Conservation (phyloP, 2,797 vertebrate genomes). For the Microctenopoma stevenorrisi region DNA sequence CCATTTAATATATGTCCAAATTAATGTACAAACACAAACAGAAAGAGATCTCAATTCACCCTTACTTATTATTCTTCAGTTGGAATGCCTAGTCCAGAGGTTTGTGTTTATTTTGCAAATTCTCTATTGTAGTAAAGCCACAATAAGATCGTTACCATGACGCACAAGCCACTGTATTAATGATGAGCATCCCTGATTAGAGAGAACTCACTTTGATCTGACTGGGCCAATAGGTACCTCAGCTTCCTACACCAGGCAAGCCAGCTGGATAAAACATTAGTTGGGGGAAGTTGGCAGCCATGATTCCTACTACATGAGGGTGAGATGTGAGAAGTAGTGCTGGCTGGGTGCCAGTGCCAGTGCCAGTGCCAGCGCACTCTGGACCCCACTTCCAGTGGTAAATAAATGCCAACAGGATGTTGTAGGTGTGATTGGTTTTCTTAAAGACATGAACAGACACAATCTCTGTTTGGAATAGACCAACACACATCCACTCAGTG, state of each 20-base stretch:
- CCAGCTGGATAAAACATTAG: constrained; percentile 78
- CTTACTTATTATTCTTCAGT: not conserved
- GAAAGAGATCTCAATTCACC: no score
- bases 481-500: constrained; percentile 14
- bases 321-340: constrained; percentile 59
- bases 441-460: constrained; percentile 32
- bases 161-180: constrained; percentile 36
- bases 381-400: constrained; percentile 65
- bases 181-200: constrained; percentile 31
- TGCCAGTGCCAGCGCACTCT: constrained; percentile 49
- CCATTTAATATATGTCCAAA: no score
- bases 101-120: constrained; percentile 19
- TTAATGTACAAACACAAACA: no score
- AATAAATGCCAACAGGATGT: constrained; percentile 67
- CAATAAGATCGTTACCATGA: constrained; percentile 57
- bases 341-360: constrained; percentile 59
- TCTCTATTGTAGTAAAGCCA: constrained; percentile 33
- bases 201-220: constrained; percentile 60
- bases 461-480: constrained; percentile 25
- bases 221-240: constrained; percentile 49
- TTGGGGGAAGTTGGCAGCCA: constrained; percentile 66
- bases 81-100: not conserved
- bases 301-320: constrained; percentile 56
- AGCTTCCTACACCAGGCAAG: constrained; percentile 55
- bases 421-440: constrained; percentile 53